Conservation (phyloP, 2,113 vertebrate genomes). For the Rattus norvegicus region GRCr8 NC_086021.1:177024501-177025000, state of each 20-base stretch:
- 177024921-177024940: neutral
- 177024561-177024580: neutral
- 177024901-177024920: neutral
- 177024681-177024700: neutral
- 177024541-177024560: neutral
- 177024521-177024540: neutral
- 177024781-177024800: neutral
- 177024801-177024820: neutral
- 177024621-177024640: neutral
- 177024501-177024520: neutral
- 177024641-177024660: too few relatives aligned
- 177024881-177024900: neutral
- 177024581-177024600: neutral
- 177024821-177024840: neutral
- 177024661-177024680: neutral
- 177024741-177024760: neutral
- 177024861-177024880: neutral
- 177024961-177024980: neutral
- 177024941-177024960: neutral
- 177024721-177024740: neutral
- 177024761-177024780: neutral
- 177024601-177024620: neutral
- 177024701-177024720: neutral
- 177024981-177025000: neutral
- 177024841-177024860: neutral